Base-by-base conservation (phyloP, 92 coral and sea anemone genomes). In the Scolanthus callimorphus region DNA sequence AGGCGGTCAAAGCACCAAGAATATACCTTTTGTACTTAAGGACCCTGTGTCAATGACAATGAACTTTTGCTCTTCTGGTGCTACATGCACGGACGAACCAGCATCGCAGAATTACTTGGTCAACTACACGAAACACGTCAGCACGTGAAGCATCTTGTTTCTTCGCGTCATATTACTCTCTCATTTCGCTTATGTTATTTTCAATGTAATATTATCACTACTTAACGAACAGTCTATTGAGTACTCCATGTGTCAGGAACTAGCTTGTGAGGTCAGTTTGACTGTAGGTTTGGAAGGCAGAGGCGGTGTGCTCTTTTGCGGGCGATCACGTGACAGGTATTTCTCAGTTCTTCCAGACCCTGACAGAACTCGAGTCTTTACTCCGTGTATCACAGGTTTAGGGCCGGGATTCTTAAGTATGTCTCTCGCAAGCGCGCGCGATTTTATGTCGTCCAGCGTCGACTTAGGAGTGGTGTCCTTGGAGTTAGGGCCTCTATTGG, bases 201-300 rank as follows among this genome's bases (percentile, higher is more conserved):
- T n/a, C n/a, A n/a, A n/a, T n/a, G n/a, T n/a, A n/a, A n/a, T n/a
- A n/a, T n/a, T n/a, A n/a, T n/a, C n/a, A n/a, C n/a, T n/a, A n/a
- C n/a, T n/a, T n/a, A n/a, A n/a, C n/a, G n/a, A n/a, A n/a, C n/a
- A n/a, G n/a, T n/a, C n/a, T n/a, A n/a, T n/a, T n/a, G n/a, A n/a
- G n/a, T n/a, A n/a, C n/a, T n/a, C n/a, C n/a, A n/a, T n/a, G 11
- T 21, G 27, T 49, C 50, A 69, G 0, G 60, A 30, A 27, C 50
- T 59, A 3, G 29, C 43, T 17, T 59, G 59, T 12, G 58, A 0
- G 12, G 51, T 62, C 13, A 75, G 51, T 49, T 74, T 66, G 27
- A 81, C 71, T 8, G 49, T 65, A 17, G 87, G 82, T 50, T 68
- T 81, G 21, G 73, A 74, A 20, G 87, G 82, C 39, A 81, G 46